phyloP scores from a whole-genome alignment of 2,113 vertebrate genomes.

The Phylloscopus trochilus region DNA sequence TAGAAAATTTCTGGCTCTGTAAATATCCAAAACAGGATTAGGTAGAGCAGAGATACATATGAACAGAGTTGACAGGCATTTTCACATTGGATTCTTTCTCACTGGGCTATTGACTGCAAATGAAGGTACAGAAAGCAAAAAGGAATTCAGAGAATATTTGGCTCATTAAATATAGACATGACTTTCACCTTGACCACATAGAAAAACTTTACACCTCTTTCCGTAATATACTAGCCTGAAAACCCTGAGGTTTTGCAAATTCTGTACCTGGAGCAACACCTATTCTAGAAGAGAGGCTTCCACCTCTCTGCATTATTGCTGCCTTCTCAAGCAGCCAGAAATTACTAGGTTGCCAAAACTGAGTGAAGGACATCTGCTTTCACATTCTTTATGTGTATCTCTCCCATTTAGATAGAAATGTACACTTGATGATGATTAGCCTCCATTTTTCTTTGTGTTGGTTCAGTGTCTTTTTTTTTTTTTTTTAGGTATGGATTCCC shows the following conservation, averaged over 20 bases:
- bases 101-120: background rate
- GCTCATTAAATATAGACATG: background rate
- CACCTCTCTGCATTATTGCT: background rate
- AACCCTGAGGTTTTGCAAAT: background rate
- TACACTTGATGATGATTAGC: background rate
- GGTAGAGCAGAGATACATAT: background rate
- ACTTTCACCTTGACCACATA: background rate
- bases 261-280: background rate
- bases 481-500: background rate
- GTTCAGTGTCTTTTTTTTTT: background rate
- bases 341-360: background rate
- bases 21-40: background rate
- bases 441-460: background rate
- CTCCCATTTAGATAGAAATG: background rate
- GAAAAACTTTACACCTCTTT: background rate
- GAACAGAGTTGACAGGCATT: background rate
- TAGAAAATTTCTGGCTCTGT: background rate
- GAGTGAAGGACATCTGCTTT: background rate
- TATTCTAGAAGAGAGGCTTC: background rate
- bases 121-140: background rate
- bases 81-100: fast-evolving
- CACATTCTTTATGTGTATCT: background rate
- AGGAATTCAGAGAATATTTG: background rate
- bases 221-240: background rate
- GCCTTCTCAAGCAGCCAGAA: background rate